These are phyloP conservation scores for Erebia palarica DNA, from an alignment of 2,888 invertebrate species.

Conservation along the genomic window DNA sequence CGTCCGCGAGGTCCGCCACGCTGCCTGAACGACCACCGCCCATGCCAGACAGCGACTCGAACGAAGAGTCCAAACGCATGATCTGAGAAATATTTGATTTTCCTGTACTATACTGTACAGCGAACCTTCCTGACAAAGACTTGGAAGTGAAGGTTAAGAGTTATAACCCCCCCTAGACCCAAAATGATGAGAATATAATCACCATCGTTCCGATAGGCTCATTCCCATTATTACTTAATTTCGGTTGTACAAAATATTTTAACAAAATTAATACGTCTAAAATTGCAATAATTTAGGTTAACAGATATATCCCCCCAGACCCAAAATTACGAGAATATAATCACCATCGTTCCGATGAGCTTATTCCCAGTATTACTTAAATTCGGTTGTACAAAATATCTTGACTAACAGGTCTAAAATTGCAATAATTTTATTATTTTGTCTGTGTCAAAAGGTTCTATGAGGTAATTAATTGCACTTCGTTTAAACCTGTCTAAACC, in stretches of 20 bases:
- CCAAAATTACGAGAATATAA: neutral
- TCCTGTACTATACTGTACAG: neutral
- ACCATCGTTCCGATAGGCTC: neutral
- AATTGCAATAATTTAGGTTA: neutral
- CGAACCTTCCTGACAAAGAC: neutral
- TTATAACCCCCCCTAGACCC: neutral
- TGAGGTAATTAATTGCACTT: too few species aligned
- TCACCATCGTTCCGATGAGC: neutral
- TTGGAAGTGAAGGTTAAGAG: neutral
- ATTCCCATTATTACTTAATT: too few species aligned
- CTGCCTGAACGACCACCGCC: conserved; percentile 89
- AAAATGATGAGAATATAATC: neutral
- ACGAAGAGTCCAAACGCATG: conserved; percentile 90
- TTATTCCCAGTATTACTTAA: neutral
- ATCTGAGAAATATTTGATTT: conserved; percentile 77
- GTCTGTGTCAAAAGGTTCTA: too few species aligned
- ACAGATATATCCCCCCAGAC: neutral
- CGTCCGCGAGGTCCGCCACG: conserved; percentile 90
- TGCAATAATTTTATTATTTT: too few species aligned
- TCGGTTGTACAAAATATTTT: too few species aligned
- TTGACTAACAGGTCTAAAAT: too few species aligned
- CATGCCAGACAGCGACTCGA: conserved; percentile 88
- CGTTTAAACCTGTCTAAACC: too few species aligned
- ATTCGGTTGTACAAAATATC: too few species aligned
- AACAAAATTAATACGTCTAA: too few species aligned